Evolutionary conservation across 1,140 invertebrate species (phyloP).

Genomic region (Asbolus verrucosus): DNA sequence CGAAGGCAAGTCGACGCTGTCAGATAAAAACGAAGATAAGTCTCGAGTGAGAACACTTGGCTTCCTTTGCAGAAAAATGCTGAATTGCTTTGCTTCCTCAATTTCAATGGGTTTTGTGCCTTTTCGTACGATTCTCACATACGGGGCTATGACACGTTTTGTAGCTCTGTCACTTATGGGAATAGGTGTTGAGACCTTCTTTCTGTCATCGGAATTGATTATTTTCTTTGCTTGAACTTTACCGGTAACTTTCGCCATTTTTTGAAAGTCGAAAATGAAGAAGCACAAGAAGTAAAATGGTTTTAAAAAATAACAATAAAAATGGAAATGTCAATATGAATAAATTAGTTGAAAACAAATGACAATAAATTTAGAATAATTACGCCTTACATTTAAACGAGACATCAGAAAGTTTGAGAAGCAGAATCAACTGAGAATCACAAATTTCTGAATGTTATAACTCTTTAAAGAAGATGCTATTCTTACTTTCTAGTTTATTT

Average conservation of each 20-base stretch:
- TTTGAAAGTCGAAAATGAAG: neutral
- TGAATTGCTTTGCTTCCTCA: slow-evolving; percentile 49
- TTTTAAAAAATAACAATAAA: too few relatives aligned
- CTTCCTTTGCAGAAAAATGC: slow-evolving; percentile 52
- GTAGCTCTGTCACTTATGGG: slow-evolving; percentile 60
- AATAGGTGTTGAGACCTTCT: slow-evolving; percentile 40
- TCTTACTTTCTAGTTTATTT: too few relatives aligned
- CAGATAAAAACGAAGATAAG: slow-evolving; percentile 63
- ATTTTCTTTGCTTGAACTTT: slow-evolving; percentile 18
- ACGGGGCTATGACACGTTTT: slow-evolving; percentile 67
- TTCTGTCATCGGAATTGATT: neutral
- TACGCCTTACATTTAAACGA: too few relatives aligned
- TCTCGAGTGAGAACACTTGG: slow-evolving; percentile 58
- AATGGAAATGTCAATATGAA: too few relatives aligned
- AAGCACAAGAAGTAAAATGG: too few relatives aligned
- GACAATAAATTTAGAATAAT: too few relatives aligned
- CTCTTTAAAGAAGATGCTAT: too few relatives aligned
- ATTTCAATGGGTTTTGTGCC: slow-evolving; percentile 44
- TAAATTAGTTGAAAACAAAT: too few relatives aligned
- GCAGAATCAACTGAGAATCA: too few relatives aligned
- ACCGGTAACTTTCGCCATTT: slow-evolving; percentile 8
- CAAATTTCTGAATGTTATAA: too few relatives aligned
- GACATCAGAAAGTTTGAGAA: too few relatives aligned
- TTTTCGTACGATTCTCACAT: slow-evolving; percentile 66
- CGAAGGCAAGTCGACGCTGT: slow-evolving; percentile 67